Percentiles rank a stretch among this genome's conserved stretches.
These are phyloP conservation scores for Gymnodraco acuticeps DNA, from an alignment of 2,797 vertebrate genomes.

Conservation along the genomic window DNA sequence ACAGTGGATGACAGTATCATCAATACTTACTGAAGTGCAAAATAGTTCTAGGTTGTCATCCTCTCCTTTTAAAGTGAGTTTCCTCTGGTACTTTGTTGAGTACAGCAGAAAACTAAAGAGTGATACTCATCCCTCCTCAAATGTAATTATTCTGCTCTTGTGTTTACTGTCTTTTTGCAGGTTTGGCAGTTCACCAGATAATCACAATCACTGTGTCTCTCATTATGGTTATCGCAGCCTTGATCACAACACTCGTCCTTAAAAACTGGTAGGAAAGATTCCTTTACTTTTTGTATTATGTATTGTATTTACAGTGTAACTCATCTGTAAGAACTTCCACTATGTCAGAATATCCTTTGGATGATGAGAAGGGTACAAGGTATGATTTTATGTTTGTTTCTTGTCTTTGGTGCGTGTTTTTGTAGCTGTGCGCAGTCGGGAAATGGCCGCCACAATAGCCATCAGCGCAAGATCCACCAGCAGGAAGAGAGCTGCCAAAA, in stretches of 20 bases:
- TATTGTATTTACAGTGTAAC: no score
- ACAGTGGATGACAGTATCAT: slow-evolving; percentile 39
- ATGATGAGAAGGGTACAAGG: slow-evolving; percentile 71
- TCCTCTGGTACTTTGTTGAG: slow-evolving; percentile 3
- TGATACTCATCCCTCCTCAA: slow-evolving; percentile 12
- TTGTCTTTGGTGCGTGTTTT: slow-evolving; percentile 90
- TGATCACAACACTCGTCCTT: slow-evolving; percentile 99
- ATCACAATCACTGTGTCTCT: slow-evolving; percentile 99
- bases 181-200: slow-evolving; percentile 99
- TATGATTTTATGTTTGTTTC: slow-evolving; percentile 89
- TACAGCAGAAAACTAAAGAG: slow-evolving; percentile 11
- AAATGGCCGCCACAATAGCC: slow-evolving; percentile 93
- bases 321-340: fast-evolving
- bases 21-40: slow-evolving; percentile 43
- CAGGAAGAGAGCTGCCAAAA: slow-evolving; percentile 99
- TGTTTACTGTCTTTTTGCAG: slow-evolving; percentile 79
- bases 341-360: not conserved
- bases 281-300: slow-evolving; percentile 69
- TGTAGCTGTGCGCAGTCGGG: slow-evolving; percentile 96
- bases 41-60: slow-evolving; percentile 23
- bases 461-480: slow-evolving; percentile 97
- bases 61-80: slow-evolving; percentile 16
- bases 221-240: slow-evolving; percentile 99
- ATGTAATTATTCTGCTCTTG: slow-evolving; percentile 35
- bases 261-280: slow-evolving; percentile 99